phyloP scores from a whole-genome alignment of 2,797 vertebrate genomes.

The Pelodytes ibericus region DNA sequence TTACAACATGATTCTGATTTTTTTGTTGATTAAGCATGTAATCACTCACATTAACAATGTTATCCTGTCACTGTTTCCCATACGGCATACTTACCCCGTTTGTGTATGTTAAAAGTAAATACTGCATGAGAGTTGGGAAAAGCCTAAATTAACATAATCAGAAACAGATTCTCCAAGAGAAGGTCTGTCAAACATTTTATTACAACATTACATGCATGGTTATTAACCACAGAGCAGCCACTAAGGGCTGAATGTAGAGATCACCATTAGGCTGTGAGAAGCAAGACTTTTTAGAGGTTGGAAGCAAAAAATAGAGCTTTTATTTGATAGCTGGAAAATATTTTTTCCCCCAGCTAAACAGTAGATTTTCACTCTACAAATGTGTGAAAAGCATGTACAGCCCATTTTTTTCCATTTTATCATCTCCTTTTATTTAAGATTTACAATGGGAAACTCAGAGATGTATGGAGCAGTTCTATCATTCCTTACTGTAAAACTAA shows the following conservation, averaged over 20 bases:
- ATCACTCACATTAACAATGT: slow-evolving; percentile 39
- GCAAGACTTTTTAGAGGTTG: neutral
- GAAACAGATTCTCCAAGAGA: slow-evolving; percentile 11
- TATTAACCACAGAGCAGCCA: neutral
- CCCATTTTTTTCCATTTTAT: too few relatives aligned
- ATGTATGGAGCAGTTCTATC: too few relatives aligned
- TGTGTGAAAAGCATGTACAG: too few relatives aligned
- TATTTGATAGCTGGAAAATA: too few relatives aligned
- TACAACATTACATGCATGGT: neutral
- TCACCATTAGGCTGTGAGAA: neutral
- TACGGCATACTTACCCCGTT: slow-evolving; percentile 21
- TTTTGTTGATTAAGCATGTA: slow-evolving; percentile 43
- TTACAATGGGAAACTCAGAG: too few relatives aligned
- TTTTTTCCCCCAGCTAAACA: too few relatives aligned
- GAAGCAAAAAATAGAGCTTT: too few relatives aligned
- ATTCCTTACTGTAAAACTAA: too few relatives aligned
- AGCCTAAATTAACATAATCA: slow-evolving; percentile 28
- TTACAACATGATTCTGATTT: slow-evolving; percentile 28
- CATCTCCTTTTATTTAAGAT: too few relatives aligned
- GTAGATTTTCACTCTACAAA: too few relatives aligned
- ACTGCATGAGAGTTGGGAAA: slow-evolving; percentile 29
- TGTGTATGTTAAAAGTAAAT: slow-evolving; percentile 41
- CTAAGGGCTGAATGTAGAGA: neutral
- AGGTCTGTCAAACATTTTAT: slow-evolving; percentile 6
- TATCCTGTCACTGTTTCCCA: slow-evolving; percentile 19